These are phyloP conservation scores for Aplodontia rufa DNA, from an alignment of 2,113 vertebrate species.

Conservation along the genomic window DNA sequence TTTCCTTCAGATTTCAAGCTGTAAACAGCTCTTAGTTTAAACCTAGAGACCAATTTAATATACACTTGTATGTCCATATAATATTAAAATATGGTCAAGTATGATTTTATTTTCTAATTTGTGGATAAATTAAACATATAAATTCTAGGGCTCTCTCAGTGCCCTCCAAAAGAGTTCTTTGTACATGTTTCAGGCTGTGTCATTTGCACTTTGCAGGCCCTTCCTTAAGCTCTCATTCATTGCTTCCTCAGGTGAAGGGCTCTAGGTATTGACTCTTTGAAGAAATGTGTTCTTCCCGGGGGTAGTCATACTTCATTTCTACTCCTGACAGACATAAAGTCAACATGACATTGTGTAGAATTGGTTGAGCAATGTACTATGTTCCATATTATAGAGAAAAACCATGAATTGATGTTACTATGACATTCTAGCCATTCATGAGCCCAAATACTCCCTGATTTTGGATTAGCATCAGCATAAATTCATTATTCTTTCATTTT, in stretches of 20 bases:
- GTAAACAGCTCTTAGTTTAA: neutral
- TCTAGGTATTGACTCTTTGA: neutral
- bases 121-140: neutral
- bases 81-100: neutral
- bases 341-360: neutral
- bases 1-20: neutral
- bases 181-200: rapidly evolving
- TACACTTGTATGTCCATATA: neutral
- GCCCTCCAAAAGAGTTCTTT: neutral
- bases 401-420: neutral
- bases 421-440: neutral
- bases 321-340: neutral
- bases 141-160: neutral
- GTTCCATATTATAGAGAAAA: neutral
- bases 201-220: neutral
- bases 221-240: neutral
- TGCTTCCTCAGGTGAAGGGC: neutral
- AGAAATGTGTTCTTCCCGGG: neutral
- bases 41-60: neutral
- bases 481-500: constrained; percentile 18
- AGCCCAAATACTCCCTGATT: neutral
- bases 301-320: neutral
- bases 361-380: neutral
- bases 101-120: neutral
- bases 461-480: neutral